Evolutionary conservation across 2,113 vertebrate genomes (phyloP), one percentile per base, ranked within the genome.

Genomic region (Haemorhous mexicanus): DNA sequence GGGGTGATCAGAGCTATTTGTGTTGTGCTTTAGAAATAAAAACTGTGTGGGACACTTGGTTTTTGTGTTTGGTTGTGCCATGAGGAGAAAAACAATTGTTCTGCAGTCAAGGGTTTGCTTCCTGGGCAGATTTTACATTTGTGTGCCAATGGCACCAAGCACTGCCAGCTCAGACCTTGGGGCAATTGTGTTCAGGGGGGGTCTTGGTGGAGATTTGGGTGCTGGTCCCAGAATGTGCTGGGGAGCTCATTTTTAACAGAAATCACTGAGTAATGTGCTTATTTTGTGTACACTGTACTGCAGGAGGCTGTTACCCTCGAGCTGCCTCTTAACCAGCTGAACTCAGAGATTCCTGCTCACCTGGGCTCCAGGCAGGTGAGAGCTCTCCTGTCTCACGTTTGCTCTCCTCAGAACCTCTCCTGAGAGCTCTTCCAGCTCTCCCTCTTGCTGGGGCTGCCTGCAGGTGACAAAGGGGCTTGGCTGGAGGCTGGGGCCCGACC

Each of bases 371-470:
- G 32, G 13, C 30, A 28, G 33, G 28, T 33, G 39, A 9, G 62
- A 13, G 18, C 13, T 59, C 35, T 72, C 22, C 72, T 13, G 22
- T 4, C 49, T 26, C 47, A 8, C 6, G 4, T 5, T 6, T 27
- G 1, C 19, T 23, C 27, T 62, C 7, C 35, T 49, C 73, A 58
- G 39, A 10, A 6, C n/a, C 8, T 13, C 55, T 69, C 75, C n/a
- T 15, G 30, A 1, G 4, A 11, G 26, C 33, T 24, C 8, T 11
- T 44, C n/a, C 68, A 37, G 24, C 4, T 47, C 23, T 59, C 44
- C 17, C 3, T 15, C 35, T 5, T 1, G 2, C 1, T 16, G 30
- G 24, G 18, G 23, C 0, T 43, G 10, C 39, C 0, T 1, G 11
- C 79, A 53, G 33, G 26, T 9, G 68, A 16, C 18, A 19, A 5